Evolutionary conservation across 2,888 invertebrate species (phyloP), one percentile per base, ranked within the genome.

Genomic region (Tetranychus truncatus): DNA sequence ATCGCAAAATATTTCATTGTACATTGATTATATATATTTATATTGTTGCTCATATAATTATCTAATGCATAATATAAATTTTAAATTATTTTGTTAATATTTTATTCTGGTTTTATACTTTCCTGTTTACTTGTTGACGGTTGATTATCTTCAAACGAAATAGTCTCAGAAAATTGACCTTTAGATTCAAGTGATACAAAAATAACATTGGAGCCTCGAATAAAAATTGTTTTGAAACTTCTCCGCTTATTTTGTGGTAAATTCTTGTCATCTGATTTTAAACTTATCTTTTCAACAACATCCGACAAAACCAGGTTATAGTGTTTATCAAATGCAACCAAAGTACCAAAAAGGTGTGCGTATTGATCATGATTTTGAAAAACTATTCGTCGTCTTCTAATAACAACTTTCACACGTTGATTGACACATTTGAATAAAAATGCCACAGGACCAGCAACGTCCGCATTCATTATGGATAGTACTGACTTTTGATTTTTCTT

Each of bases 251-350:
- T 79, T 44, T 80, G 77, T 67, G 74, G 77, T 24, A 77, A 75
- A 34, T 55, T 15, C 2, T 76, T 85, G 5, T n/a, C 69, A 69
- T 72, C 84, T 84, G 71, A 84, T 83, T 81, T 88, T 85, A 74
- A 86, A 87, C 77, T 78, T 89, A 91, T 93, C 4, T 87, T 84
- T 84, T 95, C 95, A 45, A 88, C 86, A 4, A 91, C 92, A 81
- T 94, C 90, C 75, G 87, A 86, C 75, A 95, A 84, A 8, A 91
- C 89, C 80, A 96, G 83, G 84, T 96, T 96, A 90, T 92, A 93
- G 82, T 94, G 92, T 81, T 91, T 92, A 84, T 96, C 96, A 82
- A 92, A 96, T 3, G 91, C 91, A 24, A 88, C 86, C 45, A 95
- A 67, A 55, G n/a, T 55, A 0, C 74, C 76, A 20, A 20, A 73